Conservation (phyloP, 1,140 invertebrate species). For the Drosophila sp. region DNA sequence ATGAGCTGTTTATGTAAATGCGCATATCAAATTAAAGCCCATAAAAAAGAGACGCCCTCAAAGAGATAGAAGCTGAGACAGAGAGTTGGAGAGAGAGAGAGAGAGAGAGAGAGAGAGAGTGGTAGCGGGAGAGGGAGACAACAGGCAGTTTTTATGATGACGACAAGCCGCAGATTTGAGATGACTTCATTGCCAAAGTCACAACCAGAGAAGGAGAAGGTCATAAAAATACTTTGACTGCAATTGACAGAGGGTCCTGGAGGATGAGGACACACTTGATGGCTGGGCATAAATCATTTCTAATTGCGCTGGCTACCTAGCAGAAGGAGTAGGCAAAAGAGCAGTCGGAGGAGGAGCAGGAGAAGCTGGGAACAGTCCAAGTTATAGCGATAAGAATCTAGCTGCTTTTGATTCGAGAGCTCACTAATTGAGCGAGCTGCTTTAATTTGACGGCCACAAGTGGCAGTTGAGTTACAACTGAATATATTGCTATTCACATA, state of each 20-base stretch:
- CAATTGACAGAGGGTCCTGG: constrained; percentile 47
- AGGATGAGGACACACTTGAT: constrained; percentile 51
- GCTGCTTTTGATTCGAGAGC: constrained; percentile 3
- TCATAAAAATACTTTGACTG: constrained; percentile 63
- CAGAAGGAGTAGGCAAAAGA: background rate
- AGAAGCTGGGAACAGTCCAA: background rate
- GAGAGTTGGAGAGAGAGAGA: background rate
- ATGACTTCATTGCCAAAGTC: constrained; percentile 66
- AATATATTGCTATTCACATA: background rate
- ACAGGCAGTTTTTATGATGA: constrained; percentile 35
- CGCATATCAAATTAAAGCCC: constrained; percentile 77
- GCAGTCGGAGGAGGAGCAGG: constrained; percentile 10
- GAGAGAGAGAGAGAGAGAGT: background rate
- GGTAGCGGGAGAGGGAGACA: no score
- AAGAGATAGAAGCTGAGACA: background rate
- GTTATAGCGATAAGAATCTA: background rate
- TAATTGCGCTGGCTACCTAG: constrained; percentile 57
- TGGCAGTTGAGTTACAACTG: background rate
- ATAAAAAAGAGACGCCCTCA: constrained; percentile 55
- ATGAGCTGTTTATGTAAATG: constrained; percentile 79
- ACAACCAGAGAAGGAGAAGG: constrained; percentile 1
- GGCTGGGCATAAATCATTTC: constrained; percentile 73
- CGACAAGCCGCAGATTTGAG: constrained; percentile 58
- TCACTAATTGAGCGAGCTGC: constrained; percentile 14
- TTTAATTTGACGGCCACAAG: constrained; percentile 8